A percentile compares a stretch with the other conserved stretches of the same genome.
Evolutionary conservation across 2,888 invertebrate species (phyloP).

Genomic region (Melieria crassipennis): DNA sequence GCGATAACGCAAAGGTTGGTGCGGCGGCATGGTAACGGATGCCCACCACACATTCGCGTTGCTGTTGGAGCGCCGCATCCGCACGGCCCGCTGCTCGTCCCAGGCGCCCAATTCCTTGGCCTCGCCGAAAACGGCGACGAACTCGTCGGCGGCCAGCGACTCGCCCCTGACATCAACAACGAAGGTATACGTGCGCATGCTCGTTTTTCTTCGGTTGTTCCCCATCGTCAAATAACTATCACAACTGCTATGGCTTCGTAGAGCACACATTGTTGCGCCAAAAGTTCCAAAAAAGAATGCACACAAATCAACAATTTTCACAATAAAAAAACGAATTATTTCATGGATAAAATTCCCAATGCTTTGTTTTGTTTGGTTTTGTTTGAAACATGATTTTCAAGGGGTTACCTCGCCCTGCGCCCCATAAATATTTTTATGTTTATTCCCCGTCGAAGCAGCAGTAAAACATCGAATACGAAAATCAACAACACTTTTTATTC

Average conservation of each 20-base stretch:
- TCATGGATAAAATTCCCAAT: no score
- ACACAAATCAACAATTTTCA: no score
- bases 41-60: constrained; percentile 30
- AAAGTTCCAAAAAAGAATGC: no score
- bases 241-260: not conserved
- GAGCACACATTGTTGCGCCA: not conserved
- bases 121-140: constrained; percentile 37
- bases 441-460: no score
- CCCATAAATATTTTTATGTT: no score
- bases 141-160: constrained; percentile 24
- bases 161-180: constrained; percentile 5
- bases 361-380: no score
- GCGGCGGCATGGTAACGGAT: constrained; percentile 13
- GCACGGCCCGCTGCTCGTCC: constrained; percentile 26
- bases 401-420: no score
- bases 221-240: not conserved
- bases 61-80: constrained; percentile 3
- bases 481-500: no score
- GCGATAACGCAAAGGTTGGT: constrained; percentile 67
- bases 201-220: not conserved
- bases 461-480: no score
- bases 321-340: no score
- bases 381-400: no score
- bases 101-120: constrained; percentile 32
- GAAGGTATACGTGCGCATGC: not conserved